phyloP scores from a whole-genome alignment of 2,888 invertebrate species.

The Hirtodrosophila duncani region DNA sequence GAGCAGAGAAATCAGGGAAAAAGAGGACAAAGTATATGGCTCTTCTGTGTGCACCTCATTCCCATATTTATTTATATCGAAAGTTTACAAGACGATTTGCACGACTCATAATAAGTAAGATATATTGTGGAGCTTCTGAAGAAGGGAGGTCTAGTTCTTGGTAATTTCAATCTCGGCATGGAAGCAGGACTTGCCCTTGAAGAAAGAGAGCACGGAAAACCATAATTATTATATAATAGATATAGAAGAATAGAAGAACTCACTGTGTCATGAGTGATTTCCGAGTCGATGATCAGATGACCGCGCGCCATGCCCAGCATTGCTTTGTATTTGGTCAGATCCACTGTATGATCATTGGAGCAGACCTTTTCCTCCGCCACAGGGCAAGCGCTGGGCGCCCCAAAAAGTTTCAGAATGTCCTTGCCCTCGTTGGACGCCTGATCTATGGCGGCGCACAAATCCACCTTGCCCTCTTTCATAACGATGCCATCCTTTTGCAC shows the following conservation, averaged over 20 bases:
- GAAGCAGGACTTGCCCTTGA: slow-evolving; percentile 76
- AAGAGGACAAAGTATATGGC: background rate
- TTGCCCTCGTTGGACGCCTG: slow-evolving; percentile 59
- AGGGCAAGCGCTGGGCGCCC: slow-evolving; percentile 78
- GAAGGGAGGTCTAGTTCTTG: slow-evolving; percentile 50
- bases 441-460: slow-evolving; percentile 76
- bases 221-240: background rate
- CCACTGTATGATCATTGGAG: slow-evolving; percentile 74
- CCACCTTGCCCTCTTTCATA: slow-evolving; percentile 77
- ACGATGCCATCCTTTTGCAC: slow-evolving; percentile 78
- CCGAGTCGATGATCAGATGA: slow-evolving; percentile 73
- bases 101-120: slow-evolving; percentile 49
- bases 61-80: slow-evolving; percentile 45
- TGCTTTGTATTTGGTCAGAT: slow-evolving; percentile 78
- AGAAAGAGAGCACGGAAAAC: background rate
- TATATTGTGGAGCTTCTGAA: background rate
- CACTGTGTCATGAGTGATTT: slow-evolving; percentile 78
- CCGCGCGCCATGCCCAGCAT: slow-evolving; percentile 78
- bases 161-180: slow-evolving; percentile 74
- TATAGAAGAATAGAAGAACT: slow-evolving; percentile 33
- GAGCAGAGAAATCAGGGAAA: too few relatives aligned
- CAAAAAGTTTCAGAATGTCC: slow-evolving; percentile 74
- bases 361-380: slow-evolving; percentile 77
- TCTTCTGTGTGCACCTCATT: slow-evolving; percentile 34
- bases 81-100: slow-evolving; percentile 53